phyloP scores from a whole-genome alignment of 1,140 invertebrate genomes.

The Drosophila neocordata region DNA sequence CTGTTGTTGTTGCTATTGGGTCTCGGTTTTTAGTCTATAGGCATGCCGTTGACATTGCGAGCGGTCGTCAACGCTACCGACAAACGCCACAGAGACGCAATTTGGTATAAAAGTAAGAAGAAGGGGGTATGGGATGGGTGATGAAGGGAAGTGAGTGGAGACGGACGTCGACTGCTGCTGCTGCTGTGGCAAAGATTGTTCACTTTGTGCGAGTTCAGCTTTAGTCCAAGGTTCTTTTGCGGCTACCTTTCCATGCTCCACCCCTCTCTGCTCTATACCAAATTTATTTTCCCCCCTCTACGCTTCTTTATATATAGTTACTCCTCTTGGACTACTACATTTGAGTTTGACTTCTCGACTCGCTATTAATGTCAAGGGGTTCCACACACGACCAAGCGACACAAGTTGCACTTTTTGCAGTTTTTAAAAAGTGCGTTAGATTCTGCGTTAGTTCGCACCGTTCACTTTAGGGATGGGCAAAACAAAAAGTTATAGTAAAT shows the following conservation, averaged over 20 bases:
- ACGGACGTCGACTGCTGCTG: conserved; percentile 20
- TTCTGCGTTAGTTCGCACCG: conserved; percentile 65
- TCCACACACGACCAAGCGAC: conserved; percentile 66
- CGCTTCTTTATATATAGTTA: conserved; percentile 27
- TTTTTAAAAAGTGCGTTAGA: conserved; percentile 77
- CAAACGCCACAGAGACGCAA: conserved; percentile 23
- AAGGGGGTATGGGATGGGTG: no score
- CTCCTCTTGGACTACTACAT: conserved; percentile 32
- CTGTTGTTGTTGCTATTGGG: conserved; percentile 2
- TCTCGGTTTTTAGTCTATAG: conserved; percentile 20
- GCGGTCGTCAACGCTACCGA: conserved; percentile 63
- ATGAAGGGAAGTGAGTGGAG: no score
- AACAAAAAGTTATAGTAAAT: neutral
- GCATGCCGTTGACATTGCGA: conserved; percentile 75
- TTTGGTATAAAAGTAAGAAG: no score
- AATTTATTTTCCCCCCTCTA: no score
- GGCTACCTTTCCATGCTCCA: conserved; percentile 49
- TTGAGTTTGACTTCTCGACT: conserved; percentile 49
- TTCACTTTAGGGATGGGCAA: conserved; percentile 56
- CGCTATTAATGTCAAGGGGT: conserved; percentile 79
- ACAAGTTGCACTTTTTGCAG: conserved; percentile 20
- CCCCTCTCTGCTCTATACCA: conserved; percentile 12
- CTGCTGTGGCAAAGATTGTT: conserved; percentile 55
- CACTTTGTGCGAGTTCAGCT: conserved; percentile 68
- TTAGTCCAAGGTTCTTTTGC: conserved; percentile 70